phyloP scores from a whole-genome alignment of 92 coral and sea anemone genomes.

The Actinernus sp. region DNA sequence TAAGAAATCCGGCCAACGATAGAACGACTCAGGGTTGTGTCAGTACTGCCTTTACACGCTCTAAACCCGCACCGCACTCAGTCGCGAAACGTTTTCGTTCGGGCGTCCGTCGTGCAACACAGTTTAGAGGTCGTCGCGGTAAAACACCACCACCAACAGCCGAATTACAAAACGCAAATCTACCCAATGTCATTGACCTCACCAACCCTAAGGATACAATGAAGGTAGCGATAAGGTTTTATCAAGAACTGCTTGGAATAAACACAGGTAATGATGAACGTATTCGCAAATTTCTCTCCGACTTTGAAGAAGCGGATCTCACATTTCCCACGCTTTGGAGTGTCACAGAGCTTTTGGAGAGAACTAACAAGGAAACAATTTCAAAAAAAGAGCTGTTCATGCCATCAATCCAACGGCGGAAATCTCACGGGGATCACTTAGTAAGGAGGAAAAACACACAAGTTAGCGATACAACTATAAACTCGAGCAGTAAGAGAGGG shows the following conservation, averaged over 20 bases:
- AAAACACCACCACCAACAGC: slow-evolving; percentile 5
- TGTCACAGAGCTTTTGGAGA: background rate
- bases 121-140: background rate
- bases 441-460: no score
- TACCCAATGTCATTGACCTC: background rate
- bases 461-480: no score
- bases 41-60: background rate
- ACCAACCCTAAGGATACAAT: background rate
- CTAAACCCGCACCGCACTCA: background rate
- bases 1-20: background rate
- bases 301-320: background rate
- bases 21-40: background rate
- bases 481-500: no score
- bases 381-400: background rate
- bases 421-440: no score
- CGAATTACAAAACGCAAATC: background rate
- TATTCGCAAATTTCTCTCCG: background rate
- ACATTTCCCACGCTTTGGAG: background rate
- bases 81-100: background rate
- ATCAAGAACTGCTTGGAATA: background rate
- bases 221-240: background rate
- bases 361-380: background rate
- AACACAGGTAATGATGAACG: background rate
- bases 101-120: background rate
- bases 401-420: no score